phyloP scores from a whole-genome alignment of 2,113 vertebrate species.

The Gymnorhina tibicen region DNA sequence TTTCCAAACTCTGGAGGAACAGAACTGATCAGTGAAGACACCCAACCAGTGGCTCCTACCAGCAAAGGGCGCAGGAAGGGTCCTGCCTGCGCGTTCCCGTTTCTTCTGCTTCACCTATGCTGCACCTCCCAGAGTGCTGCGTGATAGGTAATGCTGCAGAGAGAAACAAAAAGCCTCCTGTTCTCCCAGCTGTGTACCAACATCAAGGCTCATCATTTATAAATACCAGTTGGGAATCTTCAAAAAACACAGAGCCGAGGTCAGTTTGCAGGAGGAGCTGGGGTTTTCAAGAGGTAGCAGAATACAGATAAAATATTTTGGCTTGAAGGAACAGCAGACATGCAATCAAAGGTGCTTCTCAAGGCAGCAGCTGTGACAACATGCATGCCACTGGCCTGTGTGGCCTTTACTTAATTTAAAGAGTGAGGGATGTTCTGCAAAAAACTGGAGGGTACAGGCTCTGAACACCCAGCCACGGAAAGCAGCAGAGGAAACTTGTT shows the following conservation, averaged over 20 bases:
- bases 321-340: not conserved
- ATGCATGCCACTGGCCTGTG: not conserved
- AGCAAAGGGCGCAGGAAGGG: not conserved
- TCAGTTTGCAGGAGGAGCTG: not conserved
- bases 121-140: not conserved
- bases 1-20: not conserved
- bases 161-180: not conserved
- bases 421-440: not conserved
- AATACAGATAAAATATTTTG: not conserved
- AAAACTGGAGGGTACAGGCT: not conserved
- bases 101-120: not conserved
- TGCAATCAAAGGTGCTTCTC: not conserved
- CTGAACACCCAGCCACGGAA: not conserved
- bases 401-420: not conserved
- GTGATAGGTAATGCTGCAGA: not conserved
- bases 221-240: not conserved
- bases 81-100: accelerated
- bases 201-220: not conserved
- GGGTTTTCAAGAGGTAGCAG: not conserved
- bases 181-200: not conserved
- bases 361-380: not conserved
- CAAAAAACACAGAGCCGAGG: not conserved
- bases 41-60: not conserved
- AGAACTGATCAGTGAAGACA: not conserved
- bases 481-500: not conserved